Evolutionary conservation across 1,140 invertebrate species (phyloP).

Genomic region (Sipha flava): DNA sequence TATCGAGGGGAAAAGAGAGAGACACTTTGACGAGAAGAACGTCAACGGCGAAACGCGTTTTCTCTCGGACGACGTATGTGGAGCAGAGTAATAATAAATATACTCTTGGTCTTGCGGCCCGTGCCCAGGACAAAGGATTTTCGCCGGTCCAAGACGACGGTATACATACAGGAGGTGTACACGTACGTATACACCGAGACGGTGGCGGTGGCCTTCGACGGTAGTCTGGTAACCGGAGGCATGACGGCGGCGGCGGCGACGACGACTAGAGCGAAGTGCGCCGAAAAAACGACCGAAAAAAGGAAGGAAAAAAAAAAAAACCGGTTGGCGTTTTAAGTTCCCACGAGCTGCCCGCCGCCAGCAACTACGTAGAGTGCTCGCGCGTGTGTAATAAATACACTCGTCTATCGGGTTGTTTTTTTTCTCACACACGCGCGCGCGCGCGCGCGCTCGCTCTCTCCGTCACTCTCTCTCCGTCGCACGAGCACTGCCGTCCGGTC

Average conservation of each 20-base stretch:
- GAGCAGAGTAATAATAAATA: neutral
- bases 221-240: slow-evolving; percentile 23
- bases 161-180: neutral
- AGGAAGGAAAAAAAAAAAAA: neutral
- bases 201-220: slow-evolving; percentile 24
- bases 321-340: slow-evolving; percentile 31
- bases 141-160: neutral
- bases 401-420: slow-evolving; percentile 5
- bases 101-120: neutral
- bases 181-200: neutral
- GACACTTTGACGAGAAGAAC: neutral
- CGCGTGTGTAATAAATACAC: slow-evolving; percentile 4
- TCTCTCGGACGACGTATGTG: neutral
- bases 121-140: neutral
- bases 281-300: slow-evolving; percentile 1
- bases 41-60: neutral
- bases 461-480: neutral
- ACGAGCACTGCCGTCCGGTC: neutral
- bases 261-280: neutral
- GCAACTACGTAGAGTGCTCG: neutral
- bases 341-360: slow-evolving; percentile 3
- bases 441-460: neutral
- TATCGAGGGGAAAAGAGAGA: no score
- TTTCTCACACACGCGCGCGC: no score
- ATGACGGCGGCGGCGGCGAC: neutral